Percentiles rank a stretch among this genome's conserved stretches.
Conservation (phyloP, 30 jellyfish, hydroid and myxozoan genomes). For the Hydractinia echinata region DNA sequence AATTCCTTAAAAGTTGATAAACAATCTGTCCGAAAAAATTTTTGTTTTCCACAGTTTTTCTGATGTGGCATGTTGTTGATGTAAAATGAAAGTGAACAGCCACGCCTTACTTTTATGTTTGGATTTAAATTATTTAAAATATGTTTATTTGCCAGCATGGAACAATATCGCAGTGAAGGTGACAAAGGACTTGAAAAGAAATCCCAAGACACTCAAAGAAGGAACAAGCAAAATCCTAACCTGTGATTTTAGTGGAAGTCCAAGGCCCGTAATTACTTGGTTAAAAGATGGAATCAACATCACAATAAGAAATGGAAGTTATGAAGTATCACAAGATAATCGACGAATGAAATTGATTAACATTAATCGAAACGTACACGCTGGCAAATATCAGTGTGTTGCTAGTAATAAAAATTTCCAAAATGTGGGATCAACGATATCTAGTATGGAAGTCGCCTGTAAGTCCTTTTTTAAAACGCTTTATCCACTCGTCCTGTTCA, state of each 20-base stretch:
- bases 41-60: too few relatives aligned
- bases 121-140: too few relatives aligned
- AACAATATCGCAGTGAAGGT: neutral
- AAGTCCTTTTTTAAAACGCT: neutral
- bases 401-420: neutral
- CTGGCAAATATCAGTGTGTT: constrained; percentile 17
- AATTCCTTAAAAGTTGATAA: too few relatives aligned
- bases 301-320: neutral
- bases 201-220: neutral
- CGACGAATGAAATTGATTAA: neutral
- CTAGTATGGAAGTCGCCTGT: neutral
- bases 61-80: too few relatives aligned
- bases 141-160: too few relatives aligned
- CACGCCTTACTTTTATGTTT: too few relatives aligned
- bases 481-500: too few relatives aligned
- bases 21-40: too few relatives aligned
- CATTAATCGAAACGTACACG: neutral
- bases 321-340: constrained; percentile 4
- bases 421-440: neutral
- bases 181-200: neutral
- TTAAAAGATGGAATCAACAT: constrained; percentile 13
- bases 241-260: constrained; percentile 5
- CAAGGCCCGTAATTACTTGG: constrained; percentile 12
- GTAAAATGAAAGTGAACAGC: too few relatives aligned
- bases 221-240: neutral